Conservation (phyloP, 2,888 invertebrate species). For the Chamaedrilus cognettii region DNA sequence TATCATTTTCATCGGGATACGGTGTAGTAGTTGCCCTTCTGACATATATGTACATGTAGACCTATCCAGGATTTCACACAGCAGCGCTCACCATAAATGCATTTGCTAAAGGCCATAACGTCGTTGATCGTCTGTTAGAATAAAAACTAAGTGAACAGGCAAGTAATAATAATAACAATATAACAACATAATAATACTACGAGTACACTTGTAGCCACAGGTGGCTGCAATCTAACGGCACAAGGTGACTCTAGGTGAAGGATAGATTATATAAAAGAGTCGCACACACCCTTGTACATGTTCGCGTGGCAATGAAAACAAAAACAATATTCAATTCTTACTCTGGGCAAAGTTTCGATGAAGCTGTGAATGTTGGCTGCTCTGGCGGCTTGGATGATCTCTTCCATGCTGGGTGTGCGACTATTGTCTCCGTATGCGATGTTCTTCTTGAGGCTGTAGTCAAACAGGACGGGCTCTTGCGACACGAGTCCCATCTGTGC, state of each 20-base stretch:
- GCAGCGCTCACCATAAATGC: too few species aligned
- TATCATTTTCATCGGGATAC: too few species aligned
- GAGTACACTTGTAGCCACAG: too few species aligned
- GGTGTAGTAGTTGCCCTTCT: too few species aligned
- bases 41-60: too few species aligned
- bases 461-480: constrained; percentile 90
- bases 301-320: not conserved
- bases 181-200: too few species aligned
- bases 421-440: constrained; percentile 42
- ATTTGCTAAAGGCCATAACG: too few species aligned
- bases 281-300: not conserved
- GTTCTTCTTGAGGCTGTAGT: constrained; percentile 67
- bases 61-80: too few species aligned
- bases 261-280: not conserved
- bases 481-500: constrained; percentile 86
- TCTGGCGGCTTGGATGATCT: constrained; percentile 39
- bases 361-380: constrained; percentile 40
- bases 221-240: too few species aligned
- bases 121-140: too few species aligned
- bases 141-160: too few species aligned
- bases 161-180: too few species aligned
- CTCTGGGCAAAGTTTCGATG: constrained; percentile 35
- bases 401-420: constrained; percentile 34
- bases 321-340: constrained; percentile 20
- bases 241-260: not conserved